These are phyloP conservation scores for Cetonia aurata DNA, from an alignment of 2,888 invertebrate species.

Conservation along the genomic window DNA sequence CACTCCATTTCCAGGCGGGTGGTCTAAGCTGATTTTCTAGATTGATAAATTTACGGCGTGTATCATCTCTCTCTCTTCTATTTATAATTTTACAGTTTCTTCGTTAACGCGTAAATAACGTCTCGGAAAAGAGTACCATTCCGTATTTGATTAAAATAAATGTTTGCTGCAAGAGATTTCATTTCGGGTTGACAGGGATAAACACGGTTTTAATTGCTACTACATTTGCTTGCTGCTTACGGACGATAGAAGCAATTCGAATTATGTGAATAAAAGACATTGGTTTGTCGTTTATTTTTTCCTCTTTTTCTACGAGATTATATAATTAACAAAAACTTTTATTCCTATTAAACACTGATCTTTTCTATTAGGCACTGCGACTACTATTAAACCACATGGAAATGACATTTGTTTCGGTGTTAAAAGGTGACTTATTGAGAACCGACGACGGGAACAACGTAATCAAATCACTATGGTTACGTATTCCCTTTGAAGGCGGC, in stretches of 20 bases:
- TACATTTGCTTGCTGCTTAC: too few species aligned
- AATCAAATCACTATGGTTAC: constrained; percentile 34
- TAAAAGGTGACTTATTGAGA: constrained; percentile 1
- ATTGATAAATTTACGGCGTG: constrained; percentile 59
- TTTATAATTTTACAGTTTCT: constrained; percentile 39
- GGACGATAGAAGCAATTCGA: too few species aligned
- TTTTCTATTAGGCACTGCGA: too few species aligned
- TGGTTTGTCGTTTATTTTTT: too few species aligned
- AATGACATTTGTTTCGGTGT: background rate
- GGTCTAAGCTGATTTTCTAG: constrained; percentile 57
- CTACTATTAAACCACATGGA: too few species aligned
- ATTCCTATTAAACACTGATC: too few species aligned
- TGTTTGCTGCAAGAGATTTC: too few species aligned
- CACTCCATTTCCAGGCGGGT: constrained; percentile 57
- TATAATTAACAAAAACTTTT: too few species aligned
- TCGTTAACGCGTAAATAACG: constrained; percentile 28
- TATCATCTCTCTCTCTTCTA: constrained; percentile 48
- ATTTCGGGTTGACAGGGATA: too few species aligned
- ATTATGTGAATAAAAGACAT: too few species aligned
- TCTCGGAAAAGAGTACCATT: constrained; percentile 1
- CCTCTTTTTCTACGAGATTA: too few species aligned
- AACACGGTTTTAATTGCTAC: too few species aligned
- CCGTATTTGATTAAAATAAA: constrained; percentile 5
- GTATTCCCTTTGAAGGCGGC: constrained; percentile 25
- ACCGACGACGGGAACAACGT: background rate